phyloP scores from a whole-genome alignment of 2,888 invertebrate genomes.

The Oxycera nigricornis region DNA sequence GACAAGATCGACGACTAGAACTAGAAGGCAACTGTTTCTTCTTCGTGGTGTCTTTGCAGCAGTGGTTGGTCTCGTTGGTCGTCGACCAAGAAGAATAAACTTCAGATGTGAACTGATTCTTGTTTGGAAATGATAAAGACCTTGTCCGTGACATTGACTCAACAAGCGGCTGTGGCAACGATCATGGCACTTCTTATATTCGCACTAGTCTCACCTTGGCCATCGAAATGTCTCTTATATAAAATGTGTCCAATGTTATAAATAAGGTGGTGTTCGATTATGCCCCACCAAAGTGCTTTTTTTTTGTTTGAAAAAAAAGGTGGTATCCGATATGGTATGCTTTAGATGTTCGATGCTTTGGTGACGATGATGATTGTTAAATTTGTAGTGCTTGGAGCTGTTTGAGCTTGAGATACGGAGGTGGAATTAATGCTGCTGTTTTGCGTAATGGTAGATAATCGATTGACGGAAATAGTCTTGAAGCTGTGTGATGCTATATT shows the following conservation, averaged over 20 bases:
- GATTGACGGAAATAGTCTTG: no score
- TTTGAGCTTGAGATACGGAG: not conserved
- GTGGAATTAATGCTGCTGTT: not conserved
- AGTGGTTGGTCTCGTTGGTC: not conserved
- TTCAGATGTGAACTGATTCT: not conserved
- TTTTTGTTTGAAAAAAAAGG: no score
- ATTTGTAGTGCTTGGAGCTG: not conserved
- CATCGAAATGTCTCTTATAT: constrained; percentile 49
- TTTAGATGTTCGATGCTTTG: not conserved
- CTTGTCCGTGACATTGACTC: constrained; percentile 43
- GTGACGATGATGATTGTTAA: constrained; percentile 6
- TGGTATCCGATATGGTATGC: not conserved
- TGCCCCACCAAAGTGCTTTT: constrained; percentile 10
- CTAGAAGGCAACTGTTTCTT: not conserved
- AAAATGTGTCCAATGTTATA: constrained; percentile 39
- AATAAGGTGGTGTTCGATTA: constrained; percentile 5
- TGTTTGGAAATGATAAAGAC: constrained; percentile 10
- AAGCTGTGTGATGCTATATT: no score
- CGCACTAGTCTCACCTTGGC: constrained; percentile 49
- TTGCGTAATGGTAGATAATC: not conserved
- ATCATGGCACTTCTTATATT: constrained; percentile 40
- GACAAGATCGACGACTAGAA: not conserved
- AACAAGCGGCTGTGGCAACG: constrained; percentile 2
- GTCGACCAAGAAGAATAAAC: not conserved
- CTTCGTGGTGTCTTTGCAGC: no score